Evolutionary conservation across 2,888 invertebrate species (phyloP), one percentile per base, ranked within the genome.

Genomic region (Notodonta dromedarius): DNA sequence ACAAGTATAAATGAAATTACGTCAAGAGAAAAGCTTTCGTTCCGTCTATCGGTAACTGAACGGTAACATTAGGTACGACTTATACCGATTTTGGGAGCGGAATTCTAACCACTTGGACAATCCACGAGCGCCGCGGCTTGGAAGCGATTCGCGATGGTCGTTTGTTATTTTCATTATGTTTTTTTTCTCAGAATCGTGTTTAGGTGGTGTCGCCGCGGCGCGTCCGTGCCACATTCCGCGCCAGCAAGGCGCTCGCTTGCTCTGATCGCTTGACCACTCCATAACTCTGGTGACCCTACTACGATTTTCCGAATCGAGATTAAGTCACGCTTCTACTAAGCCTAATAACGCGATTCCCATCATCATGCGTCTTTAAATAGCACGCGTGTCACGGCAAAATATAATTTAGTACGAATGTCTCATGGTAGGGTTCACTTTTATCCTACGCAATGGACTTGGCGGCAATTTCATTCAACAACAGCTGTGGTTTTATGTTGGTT

Each of bases 141-240:
- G 73, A 51, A 69, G 70, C 78, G 69, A 74, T 78, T 75, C 70
- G 77, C 76, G 74, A 65, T 69, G 69, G 60, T 76, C 79, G 74
- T 81, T 83, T 80, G 76, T 82, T 82, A 80, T 82, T 81, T 78
- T 77, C 74, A 76, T 81, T 78, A 78, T 79, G 77, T 79, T 40
- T 77, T 82, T 82, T 80, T 87, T 82, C 86, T 84, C 79, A 74
- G 87, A 87, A 89, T 85, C 83, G 78, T 79, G 85, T 84, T 86
- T 84, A 80, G 85, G 80, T 79, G 80, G 80, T 84, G 87, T 85
- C 84, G 82, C 74, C 75, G 77, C 76, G 81, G 74, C 82, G 83
- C 83, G 83, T 81, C 82, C 80, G 80, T 81, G 81, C 87, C 86
- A 81, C 91, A 91, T 91, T 91, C 91, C 91, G 81, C 91, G 91